Evolutionary conservation across 1,140 invertebrate genomes (phyloP).

Genomic region (Bicyclus anynana): DNA sequence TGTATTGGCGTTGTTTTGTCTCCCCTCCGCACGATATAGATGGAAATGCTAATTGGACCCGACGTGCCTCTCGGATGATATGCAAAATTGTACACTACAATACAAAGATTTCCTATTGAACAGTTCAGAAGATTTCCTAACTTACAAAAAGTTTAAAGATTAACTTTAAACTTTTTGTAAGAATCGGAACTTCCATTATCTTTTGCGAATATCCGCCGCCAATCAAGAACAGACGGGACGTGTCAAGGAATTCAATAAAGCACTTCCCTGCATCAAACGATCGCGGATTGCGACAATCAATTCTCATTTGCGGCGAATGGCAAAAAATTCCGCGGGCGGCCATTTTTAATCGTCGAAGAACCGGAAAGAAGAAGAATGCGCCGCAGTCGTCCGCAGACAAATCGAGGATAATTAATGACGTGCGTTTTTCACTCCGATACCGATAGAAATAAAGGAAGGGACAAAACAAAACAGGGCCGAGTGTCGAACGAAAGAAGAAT

Average conservation of each 20-base stretch:
- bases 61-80: constrained; percentile 20
- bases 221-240: constrained; percentile 48
- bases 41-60: constrained; percentile 37
- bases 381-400: constrained; percentile 65
- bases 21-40: constrained; percentile 30
- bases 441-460: constrained; percentile 66
- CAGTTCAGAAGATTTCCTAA: neutral
- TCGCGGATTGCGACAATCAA: constrained; percentile 63
- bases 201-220: constrained; percentile 32
- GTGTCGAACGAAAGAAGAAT: constrained; percentile 74
- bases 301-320: constrained; percentile 55
- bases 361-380: constrained; percentile 44
- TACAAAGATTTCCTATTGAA: neutral
- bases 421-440: constrained; percentile 46
- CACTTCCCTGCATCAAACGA: constrained; percentile 61
- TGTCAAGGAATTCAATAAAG: constrained; percentile 50
- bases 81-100: constrained; percentile 1
- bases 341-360: constrained; percentile 69
- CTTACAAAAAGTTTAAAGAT: no score
- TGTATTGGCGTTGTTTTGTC: constrained; percentile 24
- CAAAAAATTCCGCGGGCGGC: constrained; percentile 41
- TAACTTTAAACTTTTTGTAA: neutral
- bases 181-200: constrained; percentile 7
- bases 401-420: constrained; percentile 71
- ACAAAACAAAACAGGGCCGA: constrained; percentile 67